Base-by-base conservation (phyloP, 2,888 invertebrate species). In the Diabrotica balteata region DNA sequence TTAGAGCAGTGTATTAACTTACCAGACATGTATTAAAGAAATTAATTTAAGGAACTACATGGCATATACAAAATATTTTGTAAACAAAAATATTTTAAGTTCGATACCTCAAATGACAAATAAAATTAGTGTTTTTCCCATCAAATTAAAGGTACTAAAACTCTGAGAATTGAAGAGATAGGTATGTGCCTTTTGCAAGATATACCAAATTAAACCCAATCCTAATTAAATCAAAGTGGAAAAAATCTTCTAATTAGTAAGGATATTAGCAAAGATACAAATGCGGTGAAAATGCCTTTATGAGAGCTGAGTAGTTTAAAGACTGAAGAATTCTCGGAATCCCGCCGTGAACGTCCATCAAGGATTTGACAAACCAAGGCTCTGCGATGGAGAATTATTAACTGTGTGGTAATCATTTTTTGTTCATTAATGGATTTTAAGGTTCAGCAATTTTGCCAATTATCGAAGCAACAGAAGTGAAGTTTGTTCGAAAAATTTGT, bases 231-330 rank as follows among this genome's bases (percentile, higher is more conserved):
- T 70, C 58, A 72, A 67, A 67, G 60, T 66, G 64, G 66, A 63
- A 69, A 72, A 71, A 69, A 69, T 69, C 67, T 63, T 63, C 71
- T 68, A 72, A 72, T 72, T 72, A 72, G 66, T 66, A 65, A 68
- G 55, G 55, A 55, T 55, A 55, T 55, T 55, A 57, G 55, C 55
- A 57, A 57, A 45, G 55, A 57, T 57, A 57, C 45, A 57, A 57
- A 57, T 57, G 55, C 55, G 55, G 55, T 57, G 55, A 45, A 45
- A 57, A 57, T 57, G 11, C 55, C 45, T 57, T 57, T 45, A 57
- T 57, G 55, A 45, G 55, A 57, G 44, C 55, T 57, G 9, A 32
- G 55, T 44, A 57, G 55, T 57, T 57, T 44, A 57, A 57, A 57
- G 55, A 11, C 55, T 57, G 55, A 57, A 45, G 55, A 57, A 57